phyloP scores from a whole-genome alignment of 2,888 invertebrate genomes.

The Calameuta pallipes region DNA sequence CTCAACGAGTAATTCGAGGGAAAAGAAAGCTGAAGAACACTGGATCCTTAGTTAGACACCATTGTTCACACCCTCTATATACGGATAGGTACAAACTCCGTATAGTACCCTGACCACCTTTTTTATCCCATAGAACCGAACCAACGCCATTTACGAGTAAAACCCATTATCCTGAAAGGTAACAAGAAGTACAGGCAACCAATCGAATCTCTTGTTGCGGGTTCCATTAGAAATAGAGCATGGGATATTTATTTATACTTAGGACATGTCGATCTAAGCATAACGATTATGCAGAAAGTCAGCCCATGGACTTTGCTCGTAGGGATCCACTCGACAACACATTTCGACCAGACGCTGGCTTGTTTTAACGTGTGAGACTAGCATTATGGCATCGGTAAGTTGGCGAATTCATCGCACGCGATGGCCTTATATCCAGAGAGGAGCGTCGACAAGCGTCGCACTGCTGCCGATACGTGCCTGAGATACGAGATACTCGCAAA shows the following conservation, averaged over 20 bases:
- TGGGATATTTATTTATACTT: background rate
- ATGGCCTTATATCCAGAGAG: slow-evolving; percentile 22
- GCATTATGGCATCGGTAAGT: slow-evolving; percentile 1
- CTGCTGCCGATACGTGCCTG: slow-evolving; percentile 37
- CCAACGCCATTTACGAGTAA: background rate
- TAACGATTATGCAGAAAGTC: background rate
- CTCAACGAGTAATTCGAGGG: background rate
- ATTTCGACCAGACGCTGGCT: background rate
- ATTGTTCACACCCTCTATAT: background rate
- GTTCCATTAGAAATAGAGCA: background rate
- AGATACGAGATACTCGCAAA: slow-evolving; percentile 35
- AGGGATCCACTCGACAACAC: background rate
- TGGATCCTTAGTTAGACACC: background rate
- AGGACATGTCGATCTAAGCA: background rate
- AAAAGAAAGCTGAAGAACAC: background rate
- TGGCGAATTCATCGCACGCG: slow-evolving; percentile 29
- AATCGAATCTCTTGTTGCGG: background rate
- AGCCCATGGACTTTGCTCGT: too few species aligned
- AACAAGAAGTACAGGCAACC: background rate
- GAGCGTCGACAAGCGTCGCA: slow-evolving; percentile 25
- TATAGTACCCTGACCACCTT: background rate
- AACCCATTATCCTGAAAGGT: background rate
- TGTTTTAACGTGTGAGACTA: background rate
- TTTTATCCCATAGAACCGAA: background rate
- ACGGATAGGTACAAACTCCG: background rate